Base-by-base conservation (phyloP, 2,888 invertebrate genomes). In the Strigamia crassipes region DNA sequence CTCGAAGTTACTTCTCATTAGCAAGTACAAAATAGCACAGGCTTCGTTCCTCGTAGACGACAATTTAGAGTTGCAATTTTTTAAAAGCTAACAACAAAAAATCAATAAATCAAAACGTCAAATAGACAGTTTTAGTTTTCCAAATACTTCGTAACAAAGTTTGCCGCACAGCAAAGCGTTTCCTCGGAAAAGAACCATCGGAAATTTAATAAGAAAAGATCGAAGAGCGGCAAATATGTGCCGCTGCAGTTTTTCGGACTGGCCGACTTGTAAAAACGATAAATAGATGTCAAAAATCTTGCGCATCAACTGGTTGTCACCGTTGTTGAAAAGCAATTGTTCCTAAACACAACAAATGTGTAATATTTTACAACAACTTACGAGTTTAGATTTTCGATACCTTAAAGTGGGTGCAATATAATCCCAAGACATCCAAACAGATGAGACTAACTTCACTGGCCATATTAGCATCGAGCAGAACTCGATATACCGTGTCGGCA, bases 1-100 rank as follows among this genome's bases (percentile, higher is more conserved):
- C 87, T 97, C 96, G 89, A 95, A 97, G 90, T 97, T 97, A 86
- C 95, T 95, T 84, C 96, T 91, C 96, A 97, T 96, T 42, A 97
- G 90, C 80, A 96, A 90, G 89, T 97, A 97, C 1, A 97, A 90
- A 34, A 96, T 92, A 78, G 96, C 96, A 86, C 96, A 96, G 0
- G 97, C 94, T 87, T 97, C 97, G 86, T 95, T 94, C 23, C 97
- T 91, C 81, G 96, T 92, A 83, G 93, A 92, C 66, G 93, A 92
- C 84, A 96, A 90, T 84, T 95, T 92, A 86, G 95, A 95, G 87
- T 93, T 96, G 87, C 96, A 96, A 86, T 95, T 93, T 83, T 93
- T 92, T 79, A 97, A 90, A 51, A 88, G 85, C 87, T 88, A 87
- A 87, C 85, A 81, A 38, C 86, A 85, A 80, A 85, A 80, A 34